Evolutionary conservation across 2,797 vertebrate species (phyloP).

Genomic region (Urophycis tenuis): DNA sequence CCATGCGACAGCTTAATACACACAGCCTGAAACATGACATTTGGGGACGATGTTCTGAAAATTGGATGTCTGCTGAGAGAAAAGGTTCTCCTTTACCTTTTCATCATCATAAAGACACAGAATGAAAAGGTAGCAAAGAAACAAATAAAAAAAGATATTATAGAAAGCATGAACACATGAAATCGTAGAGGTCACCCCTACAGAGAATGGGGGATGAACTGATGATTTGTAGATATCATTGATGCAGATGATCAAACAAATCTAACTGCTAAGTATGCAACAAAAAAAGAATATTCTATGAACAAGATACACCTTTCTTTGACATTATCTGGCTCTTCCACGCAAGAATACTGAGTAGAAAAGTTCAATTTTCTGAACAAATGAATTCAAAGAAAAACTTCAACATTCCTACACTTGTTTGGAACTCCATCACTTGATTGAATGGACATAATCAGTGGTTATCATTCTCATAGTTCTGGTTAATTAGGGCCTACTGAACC

Average conservation of each 20-base stretch:
- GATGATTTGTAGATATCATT: not conserved
- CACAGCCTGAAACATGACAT: constrained; percentile 34
- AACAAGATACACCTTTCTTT: not conserved
- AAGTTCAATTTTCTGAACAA: not conserved
- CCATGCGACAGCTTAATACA: constrained; percentile 60
- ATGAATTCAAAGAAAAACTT: not conserved
- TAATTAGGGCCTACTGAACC: not conserved
- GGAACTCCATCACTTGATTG: not conserved
- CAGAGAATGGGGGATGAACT: no score
- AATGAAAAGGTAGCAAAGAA: not conserved
- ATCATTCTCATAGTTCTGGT: no score
- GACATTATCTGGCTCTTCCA: not conserved
- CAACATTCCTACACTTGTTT: no score
- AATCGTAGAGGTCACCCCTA: no score
- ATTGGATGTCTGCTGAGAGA: not conserved
- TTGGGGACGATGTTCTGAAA: not conserved
- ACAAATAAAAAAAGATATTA: not conserved
- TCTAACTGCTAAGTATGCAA: not conserved
- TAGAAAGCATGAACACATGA: no score
- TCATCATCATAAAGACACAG: not conserved
- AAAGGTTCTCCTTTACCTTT: not conserved
- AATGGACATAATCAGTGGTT: not conserved
- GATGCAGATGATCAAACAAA: not conserved
- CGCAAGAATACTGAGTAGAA: not conserved
- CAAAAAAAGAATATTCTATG: not conserved